phyloP scores from a whole-genome alignment of 2,888 invertebrate genomes.

The Physocephala rufipes region DNA sequence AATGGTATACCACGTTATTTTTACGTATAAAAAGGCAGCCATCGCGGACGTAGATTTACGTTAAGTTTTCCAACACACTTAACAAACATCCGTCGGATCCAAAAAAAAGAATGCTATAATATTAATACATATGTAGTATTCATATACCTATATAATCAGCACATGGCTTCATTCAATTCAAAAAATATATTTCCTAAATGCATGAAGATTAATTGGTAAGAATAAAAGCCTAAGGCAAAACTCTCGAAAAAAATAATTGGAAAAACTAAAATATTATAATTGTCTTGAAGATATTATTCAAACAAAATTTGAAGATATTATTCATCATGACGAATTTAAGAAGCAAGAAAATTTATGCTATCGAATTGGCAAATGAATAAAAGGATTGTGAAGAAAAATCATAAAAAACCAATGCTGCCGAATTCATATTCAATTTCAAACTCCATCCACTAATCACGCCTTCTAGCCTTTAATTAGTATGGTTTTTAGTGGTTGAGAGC shows the following conservation, averaged over 20 bases:
- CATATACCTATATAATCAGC: conserved; percentile 7
- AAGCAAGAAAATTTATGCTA: conserved; percentile 25
- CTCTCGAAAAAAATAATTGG: conserved; percentile 1
- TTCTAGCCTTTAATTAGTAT: not conserved
- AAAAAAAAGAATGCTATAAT: not conserved
- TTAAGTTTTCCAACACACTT: conserved; percentile 51
- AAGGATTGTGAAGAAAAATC: conserved; percentile 18
- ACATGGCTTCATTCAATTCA: too few species aligned
- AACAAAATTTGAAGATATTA: not conserved
- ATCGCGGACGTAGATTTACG: conserved; percentile 86
- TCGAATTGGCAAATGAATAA: conserved; percentile 8
- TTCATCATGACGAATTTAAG: conserved; percentile 6
- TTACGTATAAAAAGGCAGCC: conserved; percentile 93
- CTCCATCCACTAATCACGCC: not conserved
- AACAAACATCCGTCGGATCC: conserved; percentile 4
- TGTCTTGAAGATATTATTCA: too few species aligned
- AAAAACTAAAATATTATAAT: conserved; percentile 27
- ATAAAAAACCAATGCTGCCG: conserved; percentile 10
- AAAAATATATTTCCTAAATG: too few species aligned
- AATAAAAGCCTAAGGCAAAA: too few species aligned
- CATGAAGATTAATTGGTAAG: too few species aligned
- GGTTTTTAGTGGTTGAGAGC: not conserved
- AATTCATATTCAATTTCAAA: conserved; percentile 6
- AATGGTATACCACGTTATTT: conserved; percentile 95
- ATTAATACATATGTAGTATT: not conserved